Evolutionary conservation across 2,113 vertebrate species (phyloP).

Genomic region (Puntigrus tetrazona): DNA sequence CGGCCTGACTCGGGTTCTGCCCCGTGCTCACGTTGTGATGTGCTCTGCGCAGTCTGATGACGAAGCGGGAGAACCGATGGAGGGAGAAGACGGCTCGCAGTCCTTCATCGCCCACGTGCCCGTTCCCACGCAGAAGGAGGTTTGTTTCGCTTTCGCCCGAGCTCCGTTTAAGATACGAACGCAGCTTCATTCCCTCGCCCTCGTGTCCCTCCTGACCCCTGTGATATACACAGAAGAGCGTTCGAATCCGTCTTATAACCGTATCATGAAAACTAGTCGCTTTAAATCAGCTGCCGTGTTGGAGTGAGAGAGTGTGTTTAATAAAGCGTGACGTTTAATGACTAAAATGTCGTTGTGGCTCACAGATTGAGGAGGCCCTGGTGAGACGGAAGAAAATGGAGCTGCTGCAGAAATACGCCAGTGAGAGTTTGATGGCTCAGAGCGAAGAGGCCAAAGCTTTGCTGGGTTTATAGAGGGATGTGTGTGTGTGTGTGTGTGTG

Average conservation of each 20-base stretch:
- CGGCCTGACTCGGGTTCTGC: neutral
- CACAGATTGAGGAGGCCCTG: constrained; percentile 93
- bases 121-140: constrained; percentile 94
- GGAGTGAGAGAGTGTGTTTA: too few relatives aligned
- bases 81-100: constrained; percentile 84
- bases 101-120: constrained; percentile 93
- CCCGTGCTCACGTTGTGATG: rapidly evolving
- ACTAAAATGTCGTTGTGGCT: too few relatives aligned
- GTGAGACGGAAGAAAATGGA: constrained; percentile 98
- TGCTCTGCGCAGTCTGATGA: constrained; percentile 79
- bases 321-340: too few relatives aligned
- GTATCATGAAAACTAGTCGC: too few relatives aligned
- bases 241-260: too few relatives aligned
- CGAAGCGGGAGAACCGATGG: constrained; percentile 76
- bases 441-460: constrained; percentile 90
- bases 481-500: too few relatives aligned
- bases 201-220: too few relatives aligned
- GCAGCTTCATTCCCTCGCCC: too few relatives aligned
- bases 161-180: neutral
- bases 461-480: constrained; percentile 80
- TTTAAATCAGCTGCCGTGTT: too few relatives aligned
- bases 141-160: constrained; percentile 50
- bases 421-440: constrained; percentile 93
- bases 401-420: constrained; percentile 93
- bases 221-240: too few relatives aligned